These are phyloP conservation scores for Orius laevigatus DNA, from an alignment of 1,140 invertebrate genomes.

Conservation along the genomic window DNA sequence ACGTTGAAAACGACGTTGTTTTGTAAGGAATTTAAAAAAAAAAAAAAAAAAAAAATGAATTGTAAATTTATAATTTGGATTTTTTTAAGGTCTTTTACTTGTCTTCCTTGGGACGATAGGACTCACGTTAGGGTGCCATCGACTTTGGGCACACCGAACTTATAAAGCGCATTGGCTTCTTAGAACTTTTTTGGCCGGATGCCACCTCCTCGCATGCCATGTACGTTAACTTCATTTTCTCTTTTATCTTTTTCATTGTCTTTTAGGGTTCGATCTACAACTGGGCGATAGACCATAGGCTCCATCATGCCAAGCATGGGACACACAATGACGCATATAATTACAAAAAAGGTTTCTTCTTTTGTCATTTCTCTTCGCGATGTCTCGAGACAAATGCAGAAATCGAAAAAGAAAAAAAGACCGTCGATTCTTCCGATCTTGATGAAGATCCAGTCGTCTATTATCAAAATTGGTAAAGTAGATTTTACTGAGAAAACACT, in stretches of 20 bases:
- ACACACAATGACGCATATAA: slow-evolving; percentile 85
- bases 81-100: slow-evolving; percentile 34
- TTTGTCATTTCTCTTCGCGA: slow-evolving; percentile 50
- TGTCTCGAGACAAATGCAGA: slow-evolving; percentile 50
- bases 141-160: slow-evolving; percentile 75
- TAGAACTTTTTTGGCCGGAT: slow-evolving; percentile 55
- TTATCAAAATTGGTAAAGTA: slow-evolving; percentile 59
- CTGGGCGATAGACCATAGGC: slow-evolving; percentile 65
- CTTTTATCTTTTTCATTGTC: background rate
- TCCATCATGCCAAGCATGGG: slow-evolving; percentile 77
- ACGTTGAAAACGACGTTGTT: slow-evolving; percentile 41
- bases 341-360: slow-evolving; percentile 67
- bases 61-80: slow-evolving; percentile 11
- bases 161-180: slow-evolving; percentile 58
- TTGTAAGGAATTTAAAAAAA: slow-evolving; percentile 31
- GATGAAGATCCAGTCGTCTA: slow-evolving; percentile 66
- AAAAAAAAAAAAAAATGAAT: background rate
- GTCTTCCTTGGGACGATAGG: slow-evolving; percentile 45
- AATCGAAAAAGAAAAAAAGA: slow-evolving; percentile 46
- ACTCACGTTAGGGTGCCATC: slow-evolving; percentile 72
- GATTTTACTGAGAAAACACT: background rate
- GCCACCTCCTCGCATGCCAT: slow-evolving; percentile 67
- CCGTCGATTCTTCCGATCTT: slow-evolving; percentile 74
- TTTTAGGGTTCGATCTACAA: slow-evolving; percentile 56
- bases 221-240: slow-evolving; percentile 35